Percentiles rank a stretch among this genome's conserved stretches.
Conservation (phyloP, 2,113 vertebrate genomes). For the Cercopithecus mona region DNA sequence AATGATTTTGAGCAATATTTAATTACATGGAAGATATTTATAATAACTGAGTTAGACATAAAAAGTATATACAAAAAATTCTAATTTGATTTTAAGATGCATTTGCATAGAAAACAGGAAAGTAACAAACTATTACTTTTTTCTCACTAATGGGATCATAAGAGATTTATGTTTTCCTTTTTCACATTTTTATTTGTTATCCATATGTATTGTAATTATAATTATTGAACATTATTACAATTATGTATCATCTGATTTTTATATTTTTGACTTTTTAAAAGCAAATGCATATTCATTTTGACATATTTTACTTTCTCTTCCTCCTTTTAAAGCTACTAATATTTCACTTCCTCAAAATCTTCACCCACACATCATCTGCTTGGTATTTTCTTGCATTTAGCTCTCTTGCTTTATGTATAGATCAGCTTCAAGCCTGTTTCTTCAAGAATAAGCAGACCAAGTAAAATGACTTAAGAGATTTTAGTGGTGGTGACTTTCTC, state of each 20-base stretch:
- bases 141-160: not conserved
- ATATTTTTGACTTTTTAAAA: not conserved
- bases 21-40: not conserved
- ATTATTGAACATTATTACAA: slow-evolving; percentile 8
- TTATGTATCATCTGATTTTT: not conserved
- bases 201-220: not conserved
- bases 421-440: not conserved
- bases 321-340: slow-evolving; percentile 47
- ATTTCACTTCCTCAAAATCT: slow-evolving; percentile 60
- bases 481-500: not conserved
- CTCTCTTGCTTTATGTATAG: slow-evolving; percentile 40
- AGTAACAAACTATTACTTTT: not conserved
- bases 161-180: not conserved
- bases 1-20: not conserved
- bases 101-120: not conserved
- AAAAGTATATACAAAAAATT: not conserved
- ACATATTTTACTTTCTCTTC: slow-evolving; percentile 59
- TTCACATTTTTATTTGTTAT: slow-evolving; percentile 13
- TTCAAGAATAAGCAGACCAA: slow-evolving; percentile 3
- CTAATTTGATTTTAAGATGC: slow-evolving; percentile 27
- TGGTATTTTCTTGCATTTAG: slow-evolving; percentile 52
- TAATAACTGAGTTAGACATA: not conserved
- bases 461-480: not conserved
- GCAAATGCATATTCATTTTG: slow-evolving; percentile 32
- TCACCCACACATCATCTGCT: slow-evolving; percentile 63